Base-by-base conservation (phyloP, 2,888 invertebrate genomes). In the Drosophila nr. medialis region DNA sequence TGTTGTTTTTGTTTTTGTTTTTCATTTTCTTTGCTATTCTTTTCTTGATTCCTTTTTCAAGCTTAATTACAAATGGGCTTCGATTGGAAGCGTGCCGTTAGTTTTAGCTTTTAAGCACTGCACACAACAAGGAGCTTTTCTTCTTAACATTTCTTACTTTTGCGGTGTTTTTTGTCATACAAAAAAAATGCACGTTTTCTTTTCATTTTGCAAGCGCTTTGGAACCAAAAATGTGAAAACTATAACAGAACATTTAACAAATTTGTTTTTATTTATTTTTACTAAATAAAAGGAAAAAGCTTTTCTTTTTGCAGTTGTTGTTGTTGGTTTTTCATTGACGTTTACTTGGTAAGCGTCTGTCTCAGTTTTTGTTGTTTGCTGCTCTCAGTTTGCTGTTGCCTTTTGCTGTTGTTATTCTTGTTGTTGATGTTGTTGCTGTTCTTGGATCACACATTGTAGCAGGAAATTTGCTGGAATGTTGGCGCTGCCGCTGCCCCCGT, bases 401-500 rank as follows among this genome's bases (percentile, higher is more conserved):
- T 29, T 64, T 30, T 71, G 65, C 42, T 73, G 81, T 21, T 72
- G 58, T 27, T 49, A 48, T 42, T 59, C 55, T 34, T 77, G 56
- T n/a, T 72, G 64, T 38, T 70, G 75, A 36, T 49, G 34, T 38
- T 62, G 36, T 50, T 83, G 70, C 53, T 75, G 72, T 68, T 73
- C 64, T 75, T 75, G 75, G 92, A 94, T 94, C 94, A 94, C 94
- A 94, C 94, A 92, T 94, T 94, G 89, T 94, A 94, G 92, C 94
- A 94, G 83, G 93, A 93, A 91, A 94, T 94, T 92, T 94, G 94
- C 83, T 94, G 94, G 92, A 94, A 93, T 90, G 92, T 91, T 81
- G 92, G 90, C 81, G 91, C 91, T 56, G 89, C 81, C 61, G 90
- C 78, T 73, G 91, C 90, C 27, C 55, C 55, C 45, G 87, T 82